These are phyloP conservation scores for Epirrhoe alternata DNA, from an alignment of 2,888 invertebrate genomes.

Conservation along the genomic window DNA sequence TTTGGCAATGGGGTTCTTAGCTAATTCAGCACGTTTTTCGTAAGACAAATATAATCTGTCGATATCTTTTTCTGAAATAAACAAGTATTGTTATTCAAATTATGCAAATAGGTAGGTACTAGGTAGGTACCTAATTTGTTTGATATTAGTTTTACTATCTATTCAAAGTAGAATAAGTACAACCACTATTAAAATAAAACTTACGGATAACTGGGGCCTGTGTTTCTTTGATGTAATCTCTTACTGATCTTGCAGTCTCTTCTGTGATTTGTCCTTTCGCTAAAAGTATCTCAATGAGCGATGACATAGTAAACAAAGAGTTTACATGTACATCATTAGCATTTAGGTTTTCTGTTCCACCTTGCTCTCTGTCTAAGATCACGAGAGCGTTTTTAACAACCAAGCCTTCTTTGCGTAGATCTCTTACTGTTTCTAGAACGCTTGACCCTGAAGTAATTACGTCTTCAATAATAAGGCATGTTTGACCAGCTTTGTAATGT, in stretches of 20 bases:
- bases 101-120: too few species aligned
- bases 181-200: constrained; percentile 2
- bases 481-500: constrained; percentile 89
- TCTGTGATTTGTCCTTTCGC: constrained; percentile 86
- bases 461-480: constrained; percentile 96
- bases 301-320: constrained; percentile 88
- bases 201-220: constrained; percentile 81
- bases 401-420: constrained; percentile 87
- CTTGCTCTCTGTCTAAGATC: constrained; percentile 96
- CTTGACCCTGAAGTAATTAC: constrained; percentile 97
- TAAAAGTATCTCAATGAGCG: constrained; percentile 86
- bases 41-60: constrained; percentile 86
- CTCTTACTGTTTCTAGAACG: constrained; percentile 94
- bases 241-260: constrained; percentile 81
- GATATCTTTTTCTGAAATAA: constrained; percentile 57
- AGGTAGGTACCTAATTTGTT: background rate
- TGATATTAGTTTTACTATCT: too few species aligned
- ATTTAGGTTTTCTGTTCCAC: constrained; percentile 90
- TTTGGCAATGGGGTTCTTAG: constrained; percentile 86
- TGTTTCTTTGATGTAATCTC: constrained; percentile 86
- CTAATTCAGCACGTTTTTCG: constrained; percentile 84
- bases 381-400: constrained; percentile 92
- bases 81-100: background rate
- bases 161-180: background rate
- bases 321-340: constrained; percentile 89